Conservation (phyloP, 2,797 vertebrate species). For the Calcarius lapponicus region DNA sequence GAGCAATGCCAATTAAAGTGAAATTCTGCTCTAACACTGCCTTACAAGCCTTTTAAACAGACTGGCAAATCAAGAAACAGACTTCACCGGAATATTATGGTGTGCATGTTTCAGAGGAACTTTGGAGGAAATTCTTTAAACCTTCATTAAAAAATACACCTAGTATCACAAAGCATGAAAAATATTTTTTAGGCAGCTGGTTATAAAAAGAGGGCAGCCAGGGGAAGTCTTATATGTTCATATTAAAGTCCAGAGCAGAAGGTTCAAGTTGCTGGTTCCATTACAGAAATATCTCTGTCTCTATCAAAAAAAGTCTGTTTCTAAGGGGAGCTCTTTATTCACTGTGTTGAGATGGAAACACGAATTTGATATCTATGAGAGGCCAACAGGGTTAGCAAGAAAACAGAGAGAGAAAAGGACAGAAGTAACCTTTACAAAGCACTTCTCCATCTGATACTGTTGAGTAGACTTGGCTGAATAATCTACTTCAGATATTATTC, state of each 20-base stretch:
- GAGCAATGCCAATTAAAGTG: slow-evolving; percentile 68
- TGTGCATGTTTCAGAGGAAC: slow-evolving; percentile 41
- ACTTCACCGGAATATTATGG: slow-evolving; percentile 23
- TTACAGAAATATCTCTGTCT: slow-evolving; percentile 13
- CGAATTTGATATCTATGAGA: slow-evolving; percentile 51
- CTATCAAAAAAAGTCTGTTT: slow-evolving; percentile 47
- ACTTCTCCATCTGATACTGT: slow-evolving; percentile 25
- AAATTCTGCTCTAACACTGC: slow-evolving; percentile 45
- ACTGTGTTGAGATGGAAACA: slow-evolving; percentile 31
- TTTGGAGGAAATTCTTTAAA: slow-evolving; percentile 47
- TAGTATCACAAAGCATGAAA: slow-evolving; percentile 8
- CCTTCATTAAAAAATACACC: slow-evolving; percentile 34
- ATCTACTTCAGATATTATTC: slow-evolving; percentile 7
- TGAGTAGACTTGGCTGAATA: slow-evolving; percentile 45
- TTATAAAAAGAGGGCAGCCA: slow-evolving; percentile 30
- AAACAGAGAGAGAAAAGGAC: slow-evolving; percentile 41
- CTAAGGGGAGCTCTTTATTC: slow-evolving; percentile 58
- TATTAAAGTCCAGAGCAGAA: slow-evolving; percentile 61
- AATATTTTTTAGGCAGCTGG: slow-evolving; percentile 21
- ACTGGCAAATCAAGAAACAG: slow-evolving; percentile 50
- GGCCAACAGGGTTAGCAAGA: slow-evolving; percentile 55
- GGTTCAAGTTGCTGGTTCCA: slow-evolving; percentile 41
- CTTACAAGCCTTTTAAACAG: slow-evolving; percentile 60
- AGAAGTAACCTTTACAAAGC: slow-evolving; percentile 50
- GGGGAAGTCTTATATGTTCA: slow-evolving; percentile 34